A percentile compares a stretch with the other conserved stretches of the same genome.
These are phyloP conservation scores for Microtus ochrogaster DNA, from an alignment of 2,113 vertebrate species.

Conservation along the genomic window DNA sequence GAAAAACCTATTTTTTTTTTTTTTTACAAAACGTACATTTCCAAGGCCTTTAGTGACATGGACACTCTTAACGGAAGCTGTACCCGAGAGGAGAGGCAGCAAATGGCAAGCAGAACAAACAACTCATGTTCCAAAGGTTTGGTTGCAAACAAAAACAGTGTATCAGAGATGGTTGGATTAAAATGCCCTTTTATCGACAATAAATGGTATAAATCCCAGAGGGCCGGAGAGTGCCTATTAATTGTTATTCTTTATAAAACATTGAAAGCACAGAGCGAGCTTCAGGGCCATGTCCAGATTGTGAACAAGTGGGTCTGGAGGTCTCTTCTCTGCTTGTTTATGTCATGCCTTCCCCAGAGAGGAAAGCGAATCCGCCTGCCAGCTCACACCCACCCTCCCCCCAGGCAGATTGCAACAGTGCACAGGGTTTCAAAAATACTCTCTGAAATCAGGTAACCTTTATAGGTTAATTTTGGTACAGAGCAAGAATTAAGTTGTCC, in stretches of 20 bases:
- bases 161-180: constrained; percentile 19
- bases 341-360: not conserved
- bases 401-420: not conserved
- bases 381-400: not conserved
- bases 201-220: constrained; percentile 50
- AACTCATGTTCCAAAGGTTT: constrained; percentile 53
- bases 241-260: constrained; percentile 66
- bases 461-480: constrained; percentile 31
- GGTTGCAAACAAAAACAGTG: constrained; percentile 37
- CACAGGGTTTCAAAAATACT: not conserved
- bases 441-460: not conserved
- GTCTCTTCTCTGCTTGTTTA: not conserved
- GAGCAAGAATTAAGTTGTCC: constrained; percentile 23
- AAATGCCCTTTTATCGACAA: constrained; percentile 60
- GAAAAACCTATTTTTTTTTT: constrained; percentile 63
- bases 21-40: constrained; percentile 59
- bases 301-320: not conserved
- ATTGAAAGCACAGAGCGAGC: not conserved
- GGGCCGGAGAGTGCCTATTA: constrained; percentile 21
- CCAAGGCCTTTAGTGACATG: constrained; percentile 57
- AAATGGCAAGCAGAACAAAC: constrained; percentile 56
- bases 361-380: not conserved
- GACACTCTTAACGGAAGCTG: constrained; percentile 57
- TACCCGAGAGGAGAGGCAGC: constrained; percentile 14
- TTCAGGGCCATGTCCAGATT: not conserved